Conservation (phyloP, 2,113 vertebrate genomes). For the Nesospiza acunhae region DNA sequence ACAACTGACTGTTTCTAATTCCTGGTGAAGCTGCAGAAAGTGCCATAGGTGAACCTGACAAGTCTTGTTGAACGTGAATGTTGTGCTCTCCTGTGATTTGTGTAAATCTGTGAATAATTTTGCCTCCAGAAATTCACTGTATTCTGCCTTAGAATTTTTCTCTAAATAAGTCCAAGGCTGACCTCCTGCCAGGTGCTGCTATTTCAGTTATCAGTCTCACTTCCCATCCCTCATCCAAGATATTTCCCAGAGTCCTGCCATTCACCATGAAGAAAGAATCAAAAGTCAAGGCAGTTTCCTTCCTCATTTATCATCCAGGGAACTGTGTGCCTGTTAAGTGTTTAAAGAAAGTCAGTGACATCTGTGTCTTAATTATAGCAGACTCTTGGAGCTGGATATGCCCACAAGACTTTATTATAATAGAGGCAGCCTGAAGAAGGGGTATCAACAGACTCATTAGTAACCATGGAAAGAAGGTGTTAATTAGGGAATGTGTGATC, state of each 20-base stretch:
- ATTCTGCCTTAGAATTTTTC: not conserved
- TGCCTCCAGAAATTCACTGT: not conserved
- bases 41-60: not conserved
- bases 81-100: not conserved
- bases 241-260: not conserved
- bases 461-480: slow-evolving; percentile 54
- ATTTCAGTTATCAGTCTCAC: not conserved
- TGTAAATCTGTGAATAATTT: not conserved
- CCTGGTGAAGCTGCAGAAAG: not conserved
- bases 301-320: not conserved
- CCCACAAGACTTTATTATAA: slow-evolving; percentile 62
- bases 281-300: not conserved
- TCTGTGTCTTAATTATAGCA: slow-evolving; percentile 75
- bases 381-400: slow-evolving; percentile 33
- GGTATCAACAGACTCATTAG: slow-evolving; percentile 45
- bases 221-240: not conserved
- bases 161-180: not conserved
- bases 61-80: not conserved
- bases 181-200: not conserved
- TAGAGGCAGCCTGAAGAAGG: slow-evolving; percentile 25
- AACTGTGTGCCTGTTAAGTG: not conserved
- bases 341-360: slow-evolving; percentile 60
- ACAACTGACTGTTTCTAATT: not conserved
- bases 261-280: not conserved
- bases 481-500: slow-evolving; percentile 76